A percentile compares a stretch with the other conserved stretches of the same genome.
phyloP scores from a whole-genome alignment of 2,113 vertebrate species.

The Mirza zaza region DNA sequence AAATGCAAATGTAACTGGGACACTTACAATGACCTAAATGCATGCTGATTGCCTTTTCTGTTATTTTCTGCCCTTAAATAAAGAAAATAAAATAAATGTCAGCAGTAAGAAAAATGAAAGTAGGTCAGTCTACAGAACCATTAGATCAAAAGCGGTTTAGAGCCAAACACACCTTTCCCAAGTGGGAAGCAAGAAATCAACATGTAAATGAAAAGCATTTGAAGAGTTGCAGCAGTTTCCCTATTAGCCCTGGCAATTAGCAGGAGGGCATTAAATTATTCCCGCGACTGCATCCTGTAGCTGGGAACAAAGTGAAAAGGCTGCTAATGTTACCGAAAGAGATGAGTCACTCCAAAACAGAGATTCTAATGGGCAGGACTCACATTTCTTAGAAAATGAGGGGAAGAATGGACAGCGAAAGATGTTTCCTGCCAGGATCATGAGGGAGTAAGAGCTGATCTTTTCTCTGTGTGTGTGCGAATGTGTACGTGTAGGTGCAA shows the following conservation, averaged over 20 bases:
- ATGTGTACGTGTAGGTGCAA: not conserved
- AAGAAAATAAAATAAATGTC: conserved; percentile 79
- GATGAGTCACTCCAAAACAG: conserved; percentile 13
- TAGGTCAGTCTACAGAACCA: conserved; percentile 75
- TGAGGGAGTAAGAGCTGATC: not conserved
- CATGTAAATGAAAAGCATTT: conserved; percentile 69
- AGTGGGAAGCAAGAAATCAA: conserved; percentile 72
- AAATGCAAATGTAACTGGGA: conserved; percentile 73
- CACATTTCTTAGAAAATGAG: not conserved
- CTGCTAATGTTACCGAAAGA: not conserved
- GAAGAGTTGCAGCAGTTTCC: conserved; percentile 55
- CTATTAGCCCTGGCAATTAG: conserved; percentile 70
- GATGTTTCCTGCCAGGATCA: not conserved
- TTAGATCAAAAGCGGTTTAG: conserved; percentile 70
- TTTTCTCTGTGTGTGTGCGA: not conserved
- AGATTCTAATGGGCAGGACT: not conserved
- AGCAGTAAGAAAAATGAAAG: conserved; percentile 76
- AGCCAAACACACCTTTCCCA: conserved; percentile 59
- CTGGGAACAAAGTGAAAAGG: conserved; percentile 41
- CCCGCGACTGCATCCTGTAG: conserved; percentile 2
- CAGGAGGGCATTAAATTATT: conserved; percentile 63
- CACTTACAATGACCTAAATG: conserved; percentile 79
- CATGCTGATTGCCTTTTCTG: conserved; percentile 80
- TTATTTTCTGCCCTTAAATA: conserved; percentile 78
- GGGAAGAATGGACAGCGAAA: not conserved